A percentile compares a stretch with the other conserved stretches of the same genome.
These are phyloP conservation scores for Drosophila sulfurigaster DNA, from an alignment of 1,140 invertebrate genomes.

Conservation along the genomic window DNA sequence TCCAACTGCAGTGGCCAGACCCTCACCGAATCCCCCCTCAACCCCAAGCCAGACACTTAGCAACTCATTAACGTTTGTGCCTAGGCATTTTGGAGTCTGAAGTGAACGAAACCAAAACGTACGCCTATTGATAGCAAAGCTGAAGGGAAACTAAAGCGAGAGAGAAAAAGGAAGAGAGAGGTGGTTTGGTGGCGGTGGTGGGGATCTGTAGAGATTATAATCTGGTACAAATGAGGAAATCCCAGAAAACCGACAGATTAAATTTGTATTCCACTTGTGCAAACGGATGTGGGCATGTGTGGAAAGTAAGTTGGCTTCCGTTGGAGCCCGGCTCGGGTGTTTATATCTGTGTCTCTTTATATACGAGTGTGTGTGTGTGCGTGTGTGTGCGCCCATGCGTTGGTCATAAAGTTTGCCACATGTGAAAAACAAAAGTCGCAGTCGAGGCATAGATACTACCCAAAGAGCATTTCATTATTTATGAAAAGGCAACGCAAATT, in stretches of 20 bases:
- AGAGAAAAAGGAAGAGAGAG: background rate
- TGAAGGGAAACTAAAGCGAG: constrained; percentile 25
- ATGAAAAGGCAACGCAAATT: constrained; percentile 77
- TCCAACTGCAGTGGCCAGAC: background rate
- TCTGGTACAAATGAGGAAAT: constrained; percentile 78
- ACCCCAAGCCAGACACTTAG: constrained; percentile 45
- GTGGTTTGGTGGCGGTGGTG: too few relatives aligned
- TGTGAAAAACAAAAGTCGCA: constrained; percentile 52
- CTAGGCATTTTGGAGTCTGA: constrained; percentile 26
- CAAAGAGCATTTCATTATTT: constrained; percentile 70
- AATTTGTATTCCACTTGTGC: constrained; percentile 77
- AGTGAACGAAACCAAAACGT: constrained; percentile 44
- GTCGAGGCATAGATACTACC: constrained; percentile 48
- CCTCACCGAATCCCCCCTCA: constrained; percentile 13
- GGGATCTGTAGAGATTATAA: constrained; percentile 62
- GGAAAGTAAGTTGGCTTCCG: constrained; percentile 60
- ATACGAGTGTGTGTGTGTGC: constrained; percentile 9
- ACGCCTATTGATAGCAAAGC: constrained; percentile 60
- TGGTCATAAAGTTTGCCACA: constrained; percentile 56
- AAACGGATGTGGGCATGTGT: constrained; percentile 71
- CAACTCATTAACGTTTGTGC: constrained; percentile 69
- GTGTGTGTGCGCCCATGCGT: constrained; percentile 31
- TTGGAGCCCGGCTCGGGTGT: constrained; percentile 22
- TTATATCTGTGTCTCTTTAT: constrained; percentile 17
- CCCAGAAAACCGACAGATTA: constrained; percentile 79